Evolutionary conservation across 2,888 invertebrate species (phyloP).

Genomic region (Microctonus aethiopoides): DNA sequence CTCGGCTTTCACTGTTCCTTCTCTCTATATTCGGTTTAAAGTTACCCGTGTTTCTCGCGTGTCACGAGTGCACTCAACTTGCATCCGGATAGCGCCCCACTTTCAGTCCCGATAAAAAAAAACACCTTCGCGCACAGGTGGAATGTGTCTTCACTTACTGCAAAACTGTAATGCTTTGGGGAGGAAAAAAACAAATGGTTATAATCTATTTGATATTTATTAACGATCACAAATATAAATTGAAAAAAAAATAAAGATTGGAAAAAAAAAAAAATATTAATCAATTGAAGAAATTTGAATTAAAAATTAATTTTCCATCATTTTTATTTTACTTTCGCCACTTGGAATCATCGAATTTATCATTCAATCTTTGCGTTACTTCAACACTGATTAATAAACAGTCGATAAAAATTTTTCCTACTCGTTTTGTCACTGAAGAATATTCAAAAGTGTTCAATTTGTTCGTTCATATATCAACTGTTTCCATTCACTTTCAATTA

Average conservation of each 20-base stretch:
- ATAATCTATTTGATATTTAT: not conserved
- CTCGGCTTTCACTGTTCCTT: not conserved
- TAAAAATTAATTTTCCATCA: not conserved
- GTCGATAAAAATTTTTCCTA: not conserved
- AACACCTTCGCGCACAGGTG: constrained; percentile 8
- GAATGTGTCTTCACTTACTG: constrained; percentile 10
- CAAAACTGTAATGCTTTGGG: not conserved
- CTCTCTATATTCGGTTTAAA: not conserved
- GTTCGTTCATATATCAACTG: not conserved
- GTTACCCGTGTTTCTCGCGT: constrained; percentile 20
- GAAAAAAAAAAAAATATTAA: not conserved
- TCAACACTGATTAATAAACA: not conserved
- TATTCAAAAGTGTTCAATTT: not conserved
- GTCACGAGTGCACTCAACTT: constrained; percentile 34
- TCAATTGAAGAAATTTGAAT: not conserved
- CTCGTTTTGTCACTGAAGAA: not conserved
- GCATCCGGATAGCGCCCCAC: constrained; percentile 25
- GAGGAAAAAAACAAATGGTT: not conserved
- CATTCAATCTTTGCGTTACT: not conserved
- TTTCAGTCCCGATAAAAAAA: constrained; percentile 25
- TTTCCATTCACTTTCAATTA: not conserved
- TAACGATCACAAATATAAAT: not conserved
- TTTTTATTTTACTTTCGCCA: not conserved
- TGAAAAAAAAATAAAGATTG: not conserved
- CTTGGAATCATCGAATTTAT: not conserved